Evolutionary conservation across 1,140 invertebrate genomes (phyloP), one percentile per base, ranked within the genome.

Genomic region (Globodera ellingtonae): DNA sequence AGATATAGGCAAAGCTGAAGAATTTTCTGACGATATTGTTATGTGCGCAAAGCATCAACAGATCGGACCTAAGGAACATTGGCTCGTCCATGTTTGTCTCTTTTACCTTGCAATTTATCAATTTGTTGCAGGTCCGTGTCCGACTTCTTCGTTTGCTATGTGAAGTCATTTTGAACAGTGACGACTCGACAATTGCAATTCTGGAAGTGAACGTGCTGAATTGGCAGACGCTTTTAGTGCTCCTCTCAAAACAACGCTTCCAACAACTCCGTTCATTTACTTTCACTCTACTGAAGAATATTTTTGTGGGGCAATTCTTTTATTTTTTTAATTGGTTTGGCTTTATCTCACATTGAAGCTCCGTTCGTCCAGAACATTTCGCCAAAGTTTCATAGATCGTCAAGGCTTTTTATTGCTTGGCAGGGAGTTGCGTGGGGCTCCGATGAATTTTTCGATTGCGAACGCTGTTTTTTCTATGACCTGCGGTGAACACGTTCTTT

Each of bases 381-480:
- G 82, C 15, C 59, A 85, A 15, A 62, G 24, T 65, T 84, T 84
- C 75, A 75, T 82, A 48, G 24, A 35, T 21, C 65, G 84, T 74
- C 59, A 84, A 6, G 83, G 83, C n/a, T 84, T 84, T 67, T 50
- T 84, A 7, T 24, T 84, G 47, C 46, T 84, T 15, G 44, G 82
- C 46, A 79, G 83, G n/a, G 86, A 84, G 65, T 50, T 84, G 10
- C 73, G 76, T 66, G 86, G 83, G 48, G 21, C 72, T 56, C 52
- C 70, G 15, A 72, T 84, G 18, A 83, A 87, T 44, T 52, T 76
- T 48, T 46, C 62, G 21, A 86, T 85, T 65, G 85, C 81, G 13
- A 85, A 84, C 66, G 82, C 83, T 1, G 10, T 84, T 9, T 84
- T 84, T 78, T 84, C 83, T 3, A 47, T 84, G 48, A 85, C 85